Conservation (phyloP, 2,797 vertebrate species). For the Lepilemur ruficaudatus region DNA sequence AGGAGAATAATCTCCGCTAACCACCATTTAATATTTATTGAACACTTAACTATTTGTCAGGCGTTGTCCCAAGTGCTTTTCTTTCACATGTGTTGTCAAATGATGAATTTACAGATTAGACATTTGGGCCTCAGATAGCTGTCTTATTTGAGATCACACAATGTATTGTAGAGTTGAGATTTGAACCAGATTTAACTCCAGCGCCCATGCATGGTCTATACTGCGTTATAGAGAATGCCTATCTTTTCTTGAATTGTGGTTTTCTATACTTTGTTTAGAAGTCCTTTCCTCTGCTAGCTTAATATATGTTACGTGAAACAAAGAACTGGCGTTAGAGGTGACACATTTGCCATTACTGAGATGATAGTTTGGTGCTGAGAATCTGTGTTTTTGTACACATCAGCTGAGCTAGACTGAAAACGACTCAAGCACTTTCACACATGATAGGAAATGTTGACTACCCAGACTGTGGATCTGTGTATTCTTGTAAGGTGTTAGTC, state of each 20-base stretch:
- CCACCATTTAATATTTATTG: neutral
- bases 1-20: neutral
- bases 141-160: neutral
- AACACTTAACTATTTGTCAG: neutral
- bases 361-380: conserved; percentile 65
- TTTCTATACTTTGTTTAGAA: neutral
- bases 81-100: neutral
- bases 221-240: neutral
- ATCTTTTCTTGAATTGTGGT: neutral
- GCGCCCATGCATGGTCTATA: neutral
- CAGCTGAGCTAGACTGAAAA: conserved; percentile 65
- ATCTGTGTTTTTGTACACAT: conserved; percentile 52
- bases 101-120: neutral
- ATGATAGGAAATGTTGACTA: neutral
- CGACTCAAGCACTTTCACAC: neutral
- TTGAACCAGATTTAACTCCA: neutral
- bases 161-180: neutral
- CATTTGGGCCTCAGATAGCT: neutral
- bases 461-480: neutral
- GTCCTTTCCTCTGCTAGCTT: neutral
- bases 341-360: conserved; percentile 73
- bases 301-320: neutral
- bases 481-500: neutral
- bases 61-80: neutral
- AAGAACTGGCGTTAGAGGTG: neutral